A percentile compares a stretch with the other conserved stretches of the same genome.
These are phyloP conservation scores for Lasioglossum marginatum DNA, from an alignment of 2,888 invertebrate genomes.

Conservation along the genomic window DNA sequence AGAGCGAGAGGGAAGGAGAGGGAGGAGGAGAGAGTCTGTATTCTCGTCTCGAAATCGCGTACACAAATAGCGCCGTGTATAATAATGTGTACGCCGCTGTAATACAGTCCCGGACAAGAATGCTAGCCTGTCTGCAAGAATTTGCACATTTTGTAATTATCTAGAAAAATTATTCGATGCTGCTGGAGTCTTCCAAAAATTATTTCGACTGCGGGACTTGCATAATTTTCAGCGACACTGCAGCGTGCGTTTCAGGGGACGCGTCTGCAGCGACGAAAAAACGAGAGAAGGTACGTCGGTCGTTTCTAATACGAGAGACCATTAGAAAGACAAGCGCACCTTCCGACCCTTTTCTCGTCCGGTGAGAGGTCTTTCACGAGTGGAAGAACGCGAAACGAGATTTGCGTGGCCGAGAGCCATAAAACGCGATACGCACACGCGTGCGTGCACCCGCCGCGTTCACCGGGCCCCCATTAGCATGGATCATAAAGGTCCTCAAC, in stretches of 20 bases:
- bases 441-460: constrained; percentile 33
- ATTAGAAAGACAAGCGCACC: constrained; percentile 64
- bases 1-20: background rate
- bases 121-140: background rate
- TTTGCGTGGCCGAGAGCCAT: constrained; percentile 70
- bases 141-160: background rate
- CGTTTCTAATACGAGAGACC: constrained; percentile 63
- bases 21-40: constrained; percentile 30
- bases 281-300: constrained; percentile 16
- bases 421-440: constrained; percentile 51
- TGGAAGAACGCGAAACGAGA: constrained; percentile 68
- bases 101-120: constrained; percentile 25
- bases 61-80: constrained; percentile 54
- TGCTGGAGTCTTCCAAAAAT: background rate
- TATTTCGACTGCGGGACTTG: background rate
- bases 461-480: constrained; percentile 73
- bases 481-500: constrained; percentile 80
- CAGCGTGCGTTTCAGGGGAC: background rate
- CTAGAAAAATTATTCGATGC: background rate
- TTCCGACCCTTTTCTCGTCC: constrained; percentile 43
- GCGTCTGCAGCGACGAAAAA: background rate
- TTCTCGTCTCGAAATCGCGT: constrained; percentile 59
- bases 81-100: constrained; percentile 52
- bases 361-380: constrained; percentile 64
- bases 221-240: background rate